A percentile compares a stretch with the other conserved stretches of the same genome.
Evolutionary conservation across 30 jellyfish, hydroid and myxozoan genomes (phyloP).

Genomic region (Hydractinia symbiolongicarpus): DNA sequence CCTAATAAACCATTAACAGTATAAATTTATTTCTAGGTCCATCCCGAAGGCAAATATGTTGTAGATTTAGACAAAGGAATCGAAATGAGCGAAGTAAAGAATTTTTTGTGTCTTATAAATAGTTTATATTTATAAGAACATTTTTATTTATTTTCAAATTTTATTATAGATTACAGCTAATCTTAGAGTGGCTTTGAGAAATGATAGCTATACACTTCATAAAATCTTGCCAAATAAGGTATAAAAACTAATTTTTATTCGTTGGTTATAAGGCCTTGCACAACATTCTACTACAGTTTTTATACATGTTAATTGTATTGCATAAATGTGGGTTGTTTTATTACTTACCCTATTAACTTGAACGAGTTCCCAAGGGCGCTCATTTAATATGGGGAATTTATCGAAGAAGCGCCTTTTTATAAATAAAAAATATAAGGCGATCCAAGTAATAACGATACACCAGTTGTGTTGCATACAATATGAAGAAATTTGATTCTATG

Average conservation of each 20-base stretch:
- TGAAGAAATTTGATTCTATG: too few relatives aligned
- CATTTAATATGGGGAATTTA: background rate
- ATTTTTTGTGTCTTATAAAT: background rate
- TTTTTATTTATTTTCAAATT: background rate
- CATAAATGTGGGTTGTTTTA: too few relatives aligned
- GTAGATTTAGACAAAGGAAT: slow-evolving; percentile 95
- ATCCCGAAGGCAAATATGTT: slow-evolving; percentile 99
- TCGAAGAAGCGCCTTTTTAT: background rate
- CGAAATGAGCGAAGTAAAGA: slow-evolving; percentile 79
- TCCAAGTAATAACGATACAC: too few relatives aligned
- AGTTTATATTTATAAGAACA: background rate
- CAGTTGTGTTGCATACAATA: too few relatives aligned
- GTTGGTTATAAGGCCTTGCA: too few relatives aligned
- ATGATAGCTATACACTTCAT: slow-evolving; percentile 89
- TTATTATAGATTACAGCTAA: slow-evolving; percentile 76
- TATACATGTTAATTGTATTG: too few relatives aligned
- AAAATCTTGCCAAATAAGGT: slow-evolving; percentile 91
- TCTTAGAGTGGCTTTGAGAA: slow-evolving; percentile 92
- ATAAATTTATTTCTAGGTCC: slow-evolving; percentile 50
- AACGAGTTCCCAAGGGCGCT: too few relatives aligned
- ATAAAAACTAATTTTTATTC: background rate
- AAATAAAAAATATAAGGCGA: too few relatives aligned
- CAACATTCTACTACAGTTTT: too few relatives aligned
- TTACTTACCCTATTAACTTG: too few relatives aligned
- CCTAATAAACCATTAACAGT: too few relatives aligned